A percentile compares a stretch with the other conserved stretches of the same genome.
Conservation (phyloP, 2,888 invertebrate genomes). For the Leucoma salicis region DNA sequence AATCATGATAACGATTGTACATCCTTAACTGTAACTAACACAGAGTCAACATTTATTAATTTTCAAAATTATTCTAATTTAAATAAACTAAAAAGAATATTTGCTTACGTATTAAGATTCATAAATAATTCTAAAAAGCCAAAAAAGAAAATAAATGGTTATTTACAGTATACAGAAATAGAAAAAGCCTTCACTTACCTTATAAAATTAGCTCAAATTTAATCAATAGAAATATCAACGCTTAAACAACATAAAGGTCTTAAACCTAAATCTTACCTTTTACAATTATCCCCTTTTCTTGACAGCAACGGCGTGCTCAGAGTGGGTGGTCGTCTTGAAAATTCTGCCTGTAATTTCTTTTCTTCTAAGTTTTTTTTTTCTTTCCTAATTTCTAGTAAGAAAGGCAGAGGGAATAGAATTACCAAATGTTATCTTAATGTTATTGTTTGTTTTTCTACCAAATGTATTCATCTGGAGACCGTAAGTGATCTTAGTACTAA, state of each 20-base stretch:
- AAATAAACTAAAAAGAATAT: neutral
- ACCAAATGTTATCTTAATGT: too few relatives aligned
- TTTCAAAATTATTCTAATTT: neutral
- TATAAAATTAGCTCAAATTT: neutral
- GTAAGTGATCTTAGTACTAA: constrained; percentile 14
- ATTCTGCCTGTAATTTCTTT: neutral
- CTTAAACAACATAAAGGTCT: neutral
- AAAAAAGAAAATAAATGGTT: neutral
- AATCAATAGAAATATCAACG: neutral
- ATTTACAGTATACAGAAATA: neutral
- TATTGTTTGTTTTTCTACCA: constrained; percentile 16
- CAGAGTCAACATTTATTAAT: neutral
- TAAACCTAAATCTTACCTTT: neutral
- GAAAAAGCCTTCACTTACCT: too few relatives aligned
- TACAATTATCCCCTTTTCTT: neutral
- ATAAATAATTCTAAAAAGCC: neutral
- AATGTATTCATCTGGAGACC: constrained; percentile 13
- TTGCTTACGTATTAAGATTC: neutral
- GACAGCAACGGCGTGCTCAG: neutral
- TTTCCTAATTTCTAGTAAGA: constrained; percentile 7
- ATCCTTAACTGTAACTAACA: neutral
- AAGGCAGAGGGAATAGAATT: constrained; percentile 7
- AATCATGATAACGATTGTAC: neutral
- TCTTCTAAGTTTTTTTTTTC: too few relatives aligned
- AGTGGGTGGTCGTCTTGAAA: neutral